Conservation (phyloP, 2,797 vertebrate species). For the Columba guinea region DNA sequence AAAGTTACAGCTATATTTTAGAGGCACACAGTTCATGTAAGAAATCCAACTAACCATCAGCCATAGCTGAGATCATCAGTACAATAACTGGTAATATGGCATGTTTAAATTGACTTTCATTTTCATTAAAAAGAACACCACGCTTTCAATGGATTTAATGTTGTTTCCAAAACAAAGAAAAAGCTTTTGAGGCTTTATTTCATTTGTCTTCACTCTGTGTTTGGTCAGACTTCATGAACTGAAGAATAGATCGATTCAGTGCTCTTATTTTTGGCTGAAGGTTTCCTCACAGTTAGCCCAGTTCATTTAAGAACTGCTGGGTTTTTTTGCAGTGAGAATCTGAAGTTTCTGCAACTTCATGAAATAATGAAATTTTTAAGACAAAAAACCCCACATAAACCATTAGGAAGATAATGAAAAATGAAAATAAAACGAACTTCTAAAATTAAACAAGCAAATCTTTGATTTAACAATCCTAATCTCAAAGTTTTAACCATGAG, state of each 20-base stretch:
- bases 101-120: not conserved
- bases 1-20: not conserved
- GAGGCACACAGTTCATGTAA: not conserved
- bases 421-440: not conserved
- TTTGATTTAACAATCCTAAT: not conserved
- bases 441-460: not conserved
- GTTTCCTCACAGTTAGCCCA: not conserved
- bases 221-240: not conserved
- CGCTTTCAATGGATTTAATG: not conserved
- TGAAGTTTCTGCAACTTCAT: not conserved
- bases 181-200: not conserved
- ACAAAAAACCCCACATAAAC: accelerated
- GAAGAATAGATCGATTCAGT: not conserved
- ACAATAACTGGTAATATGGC: not conserved
- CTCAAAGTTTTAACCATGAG: not conserved
- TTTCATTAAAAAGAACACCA: accelerated
- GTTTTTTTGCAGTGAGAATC: not conserved
- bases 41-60: not conserved
- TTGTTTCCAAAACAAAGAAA: not conserved
- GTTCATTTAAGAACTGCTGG: not conserved
- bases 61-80: not conserved
- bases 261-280: not conserved
- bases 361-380: not conserved
- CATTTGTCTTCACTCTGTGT: not conserved
- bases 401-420: not conserved